Conservation (phyloP, 1,140 invertebrate species). For the Camponotus pennsylvanicus region DNA sequence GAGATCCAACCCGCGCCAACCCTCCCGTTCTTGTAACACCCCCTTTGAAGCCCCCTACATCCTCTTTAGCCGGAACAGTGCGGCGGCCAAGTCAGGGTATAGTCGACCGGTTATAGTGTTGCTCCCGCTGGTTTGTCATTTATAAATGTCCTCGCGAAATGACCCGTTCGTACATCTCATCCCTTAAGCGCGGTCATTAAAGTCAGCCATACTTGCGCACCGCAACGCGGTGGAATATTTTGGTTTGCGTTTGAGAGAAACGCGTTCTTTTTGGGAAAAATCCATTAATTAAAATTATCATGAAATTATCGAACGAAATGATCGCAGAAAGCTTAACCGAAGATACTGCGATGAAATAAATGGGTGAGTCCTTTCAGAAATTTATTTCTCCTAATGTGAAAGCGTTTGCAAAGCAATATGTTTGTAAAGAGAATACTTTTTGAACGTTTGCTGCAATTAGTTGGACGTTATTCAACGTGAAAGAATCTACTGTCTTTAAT, state of each 20-base stretch:
- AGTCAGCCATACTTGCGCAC: conserved; percentile 76
- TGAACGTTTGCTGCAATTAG: conserved; percentile 28
- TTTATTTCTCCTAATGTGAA: not conserved
- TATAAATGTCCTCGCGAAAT: conserved; percentile 85
- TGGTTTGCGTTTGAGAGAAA: conserved; percentile 1
- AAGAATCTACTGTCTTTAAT: conserved; percentile 58
- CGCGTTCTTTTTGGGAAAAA: not conserved
- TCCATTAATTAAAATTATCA: not conserved
- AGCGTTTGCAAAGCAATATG: not conserved
- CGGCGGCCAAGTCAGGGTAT: conserved; percentile 71
- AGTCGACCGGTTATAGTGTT: conserved; percentile 81
- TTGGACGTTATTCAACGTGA: conserved; percentile 26
- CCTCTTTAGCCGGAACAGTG: conserved; percentile 73
- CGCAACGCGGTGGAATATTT: conserved; percentile 59
- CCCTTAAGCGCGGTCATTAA: conserved; percentile 85
- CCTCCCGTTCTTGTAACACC: conserved; percentile 64
- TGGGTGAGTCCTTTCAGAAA: not conserved
- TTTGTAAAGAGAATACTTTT: not conserved
- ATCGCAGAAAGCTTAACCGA: not conserved
- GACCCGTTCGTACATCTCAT: conserved; percentile 85
- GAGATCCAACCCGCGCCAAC: conserved; percentile 67
- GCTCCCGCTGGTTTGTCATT: conserved; percentile 83
- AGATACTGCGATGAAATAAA: not conserved
- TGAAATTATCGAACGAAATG: not conserved
- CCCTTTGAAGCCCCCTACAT: conserved; percentile 59